Conservation (phyloP, 2,888 invertebrate genomes). For the Apomyelois bistriatella region DNA sequence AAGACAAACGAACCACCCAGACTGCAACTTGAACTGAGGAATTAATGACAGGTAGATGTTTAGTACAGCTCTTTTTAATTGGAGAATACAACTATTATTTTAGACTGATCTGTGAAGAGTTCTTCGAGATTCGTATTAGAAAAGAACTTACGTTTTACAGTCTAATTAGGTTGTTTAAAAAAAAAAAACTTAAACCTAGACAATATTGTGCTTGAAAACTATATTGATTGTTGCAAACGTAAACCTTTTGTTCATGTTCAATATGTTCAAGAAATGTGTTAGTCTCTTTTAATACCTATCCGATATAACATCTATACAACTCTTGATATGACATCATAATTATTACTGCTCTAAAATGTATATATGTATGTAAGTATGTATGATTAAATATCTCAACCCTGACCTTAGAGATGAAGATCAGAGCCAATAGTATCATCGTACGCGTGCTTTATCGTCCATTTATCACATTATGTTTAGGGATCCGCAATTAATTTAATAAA, state of each 20-base stretch:
- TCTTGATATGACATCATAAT: background rate
- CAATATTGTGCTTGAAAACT: no score
- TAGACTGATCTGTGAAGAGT: constrained; percentile 15
- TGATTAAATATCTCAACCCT: constrained; percentile 9
- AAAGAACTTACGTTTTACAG: background rate
- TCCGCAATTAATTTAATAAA: background rate
- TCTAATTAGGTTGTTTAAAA: no score
- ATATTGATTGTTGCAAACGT: no score
- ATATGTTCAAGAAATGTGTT: no score
- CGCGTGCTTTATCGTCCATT: constrained; percentile 48
- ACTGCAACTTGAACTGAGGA: constrained; percentile 43
- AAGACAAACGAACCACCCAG: constrained; percentile 68
- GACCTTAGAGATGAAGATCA: constrained; percentile 33
- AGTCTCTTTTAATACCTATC: background rate
- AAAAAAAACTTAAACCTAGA: no score
- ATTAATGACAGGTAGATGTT: constrained; percentile 40
- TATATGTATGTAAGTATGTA: background rate
- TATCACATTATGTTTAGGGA: constrained; percentile 4
- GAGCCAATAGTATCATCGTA: constrained; percentile 53
- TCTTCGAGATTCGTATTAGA: background rate
- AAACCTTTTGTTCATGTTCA: no score
- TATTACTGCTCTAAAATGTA: background rate
- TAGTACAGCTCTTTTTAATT: constrained; percentile 22
- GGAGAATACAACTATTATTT: constrained; percentile 16
- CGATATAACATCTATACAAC: no score